Evolutionary conservation across 2,113 vertebrate species (phyloP), one percentile per base, ranked within the genome.

Genomic region (Australoheros scitulus): DNA sequence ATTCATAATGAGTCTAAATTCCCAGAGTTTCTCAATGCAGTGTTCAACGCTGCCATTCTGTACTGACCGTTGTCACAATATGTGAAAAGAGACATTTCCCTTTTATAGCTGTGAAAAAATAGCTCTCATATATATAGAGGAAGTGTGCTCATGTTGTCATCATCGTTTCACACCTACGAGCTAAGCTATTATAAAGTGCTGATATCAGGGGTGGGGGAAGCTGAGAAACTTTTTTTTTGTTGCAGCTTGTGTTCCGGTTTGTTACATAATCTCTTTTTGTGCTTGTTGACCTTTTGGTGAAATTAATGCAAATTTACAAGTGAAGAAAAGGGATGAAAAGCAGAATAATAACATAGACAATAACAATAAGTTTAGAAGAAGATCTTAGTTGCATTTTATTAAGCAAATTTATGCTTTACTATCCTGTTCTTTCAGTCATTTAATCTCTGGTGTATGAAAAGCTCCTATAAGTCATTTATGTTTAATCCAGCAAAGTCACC

Each of bases 71-170:
- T 84, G n/a, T 11, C 36, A 90, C 87, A 92, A 75, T 87, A 9
- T 38, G 63, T 85, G 83, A 13, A 18, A 82, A 80, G 34, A 29
- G 76, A 84, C 74, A 82, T 88, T 89, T 92, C 81, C 63, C 2
- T 82, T 84, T 52, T 81, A 59, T 85, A 85, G 55, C 11, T 72
- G 79, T 38, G 47, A 64, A 74, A 83, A 88, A 87, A 91, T 76
- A 64, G 57, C 9, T 34, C 5, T 14, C 3, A 17, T n/a, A 41
- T 36, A 47, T 22, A n/a, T 6, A 61, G 43, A 83, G 82, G 83
- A 91, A 87, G 34, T 82, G 52, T 1, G 11, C 1, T 61, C 26
- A 29, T 14, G 11, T 1, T 17, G 6, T 17, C 32, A 1, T n/a
- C 5, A 10, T 65, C 20, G 10, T 38, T 29, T 78, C 34, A 76